phyloP scores from a whole-genome alignment of 2,888 invertebrate genomes.

The Cyrtodaria siliqua region DNA sequence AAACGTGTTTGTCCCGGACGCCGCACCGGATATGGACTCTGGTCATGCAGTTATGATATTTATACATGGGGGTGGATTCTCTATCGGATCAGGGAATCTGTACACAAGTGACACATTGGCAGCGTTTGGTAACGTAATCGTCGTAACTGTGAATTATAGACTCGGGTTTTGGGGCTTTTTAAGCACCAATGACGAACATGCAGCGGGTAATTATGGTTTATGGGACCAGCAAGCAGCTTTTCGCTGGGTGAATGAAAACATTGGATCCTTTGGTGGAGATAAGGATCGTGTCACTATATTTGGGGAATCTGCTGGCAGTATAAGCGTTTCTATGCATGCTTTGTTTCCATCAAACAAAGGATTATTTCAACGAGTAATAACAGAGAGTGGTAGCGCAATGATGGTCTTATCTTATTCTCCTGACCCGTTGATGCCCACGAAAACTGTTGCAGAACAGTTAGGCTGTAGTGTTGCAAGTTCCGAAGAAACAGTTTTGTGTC shows the following conservation, averaged over 20 bases:
- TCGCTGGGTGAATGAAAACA: conserved; percentile 1
- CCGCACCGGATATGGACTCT: neutral
- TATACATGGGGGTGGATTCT: conserved; percentile 17
- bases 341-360: conserved; percentile 11
- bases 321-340: conserved; percentile 8
- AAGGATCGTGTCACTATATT: conserved; percentile 19
- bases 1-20: conserved; percentile 21
- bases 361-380: conserved; percentile 10
- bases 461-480: neutral
- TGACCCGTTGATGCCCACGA: neutral
- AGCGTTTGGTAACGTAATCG: conserved; percentile 7
- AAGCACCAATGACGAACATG: conserved; percentile 14
- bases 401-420: neutral
- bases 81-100: neutral
- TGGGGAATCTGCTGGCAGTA: conserved; percentile 23
- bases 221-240: conserved; percentile 34
- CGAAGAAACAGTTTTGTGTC: conserved; percentile 2
- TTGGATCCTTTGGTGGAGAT: conserved; percentile 19
- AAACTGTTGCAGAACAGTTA: neutral
- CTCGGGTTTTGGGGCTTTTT: conserved; percentile 23
- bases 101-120: neutral
- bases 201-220: conserved; percentile 19
- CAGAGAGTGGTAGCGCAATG: conserved; percentile 16
- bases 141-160: conserved; percentile 23
- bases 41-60: conserved; percentile 23